Percentiles rank a stretch among this genome's conserved stretches.
Conservation (phyloP, 2,888 invertebrate genomes). For the Troides oblongomaculatus region DNA sequence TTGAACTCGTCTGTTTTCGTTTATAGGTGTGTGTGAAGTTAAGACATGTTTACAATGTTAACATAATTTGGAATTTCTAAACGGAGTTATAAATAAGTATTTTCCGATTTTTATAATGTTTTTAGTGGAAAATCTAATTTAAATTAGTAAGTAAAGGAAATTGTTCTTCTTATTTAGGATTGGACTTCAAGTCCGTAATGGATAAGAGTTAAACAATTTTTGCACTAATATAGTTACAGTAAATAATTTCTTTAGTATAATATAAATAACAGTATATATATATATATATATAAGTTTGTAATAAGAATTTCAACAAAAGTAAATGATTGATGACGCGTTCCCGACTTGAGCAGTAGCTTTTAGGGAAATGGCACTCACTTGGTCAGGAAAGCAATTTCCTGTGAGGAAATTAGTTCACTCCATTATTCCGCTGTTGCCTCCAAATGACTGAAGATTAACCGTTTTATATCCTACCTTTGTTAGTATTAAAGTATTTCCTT, state of each 20-base stretch:
- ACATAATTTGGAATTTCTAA: background rate
- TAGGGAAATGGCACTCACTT: slow-evolving; percentile 55
- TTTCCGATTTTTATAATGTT: no score
- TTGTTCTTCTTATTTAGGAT: background rate
- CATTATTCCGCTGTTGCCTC: slow-evolving; percentile 41
- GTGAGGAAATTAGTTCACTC: slow-evolving; percentile 67
- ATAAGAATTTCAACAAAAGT: slow-evolving; percentile 27
- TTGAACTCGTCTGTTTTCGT: slow-evolving; percentile 22
- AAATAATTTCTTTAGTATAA: background rate
- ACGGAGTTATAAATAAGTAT: background rate
- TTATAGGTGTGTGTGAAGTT: slow-evolving; percentile 7
- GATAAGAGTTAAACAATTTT: background rate
- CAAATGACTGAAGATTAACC: slow-evolving; percentile 32
- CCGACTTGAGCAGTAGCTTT: slow-evolving; percentile 59
- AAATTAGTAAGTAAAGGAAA: background rate
- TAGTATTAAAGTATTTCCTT: slow-evolving; percentile 9
- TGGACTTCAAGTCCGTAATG: background rate
- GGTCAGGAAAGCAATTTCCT: slow-evolving; percentile 68
- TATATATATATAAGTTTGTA: background rate
- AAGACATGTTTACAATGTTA: background rate
- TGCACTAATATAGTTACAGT: background rate
- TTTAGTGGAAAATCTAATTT: background rate
- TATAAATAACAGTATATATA: no score
- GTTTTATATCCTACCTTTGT: slow-evolving; percentile 19
- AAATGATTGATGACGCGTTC: slow-evolving; percentile 53